Conservation (phyloP, 2,797 vertebrate species). For the Bryconaethiops microstoma region DNA sequence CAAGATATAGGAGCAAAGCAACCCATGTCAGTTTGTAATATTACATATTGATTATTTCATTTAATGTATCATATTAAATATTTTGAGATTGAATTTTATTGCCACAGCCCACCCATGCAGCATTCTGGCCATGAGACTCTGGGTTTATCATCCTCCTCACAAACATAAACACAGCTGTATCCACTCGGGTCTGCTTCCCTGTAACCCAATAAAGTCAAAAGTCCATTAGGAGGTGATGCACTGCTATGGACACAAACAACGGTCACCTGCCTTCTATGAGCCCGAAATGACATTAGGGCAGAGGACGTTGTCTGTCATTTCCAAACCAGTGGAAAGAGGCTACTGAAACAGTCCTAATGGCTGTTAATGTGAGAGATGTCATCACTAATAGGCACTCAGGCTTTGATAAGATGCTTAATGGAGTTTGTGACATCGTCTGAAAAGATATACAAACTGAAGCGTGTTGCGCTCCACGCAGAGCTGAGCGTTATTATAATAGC, state of each 20-base stretch:
- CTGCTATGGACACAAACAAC: constrained; percentile 39
- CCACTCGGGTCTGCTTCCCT: constrained; percentile 45
- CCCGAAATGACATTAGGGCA: constrained; percentile 61
- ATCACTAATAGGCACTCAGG: constrained; percentile 22
- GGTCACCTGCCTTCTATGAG: constrained; percentile 63
- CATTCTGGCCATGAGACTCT: too few species aligned
- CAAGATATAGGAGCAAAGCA: too few species aligned
- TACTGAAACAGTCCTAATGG: constrained; percentile 24
- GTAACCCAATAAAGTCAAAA: constrained; percentile 63
- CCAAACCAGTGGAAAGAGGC: constrained; percentile 36
- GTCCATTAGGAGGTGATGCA: constrained; percentile 58
- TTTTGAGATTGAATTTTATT: too few species aligned
- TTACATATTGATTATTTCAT: too few species aligned
- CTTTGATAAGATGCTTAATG: constrained; percentile 35
- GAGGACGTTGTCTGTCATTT: constrained; percentile 58
- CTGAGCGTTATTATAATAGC: neutral
- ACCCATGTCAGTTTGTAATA: too few species aligned
- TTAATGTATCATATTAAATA: too few species aligned
- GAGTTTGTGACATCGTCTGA: constrained; percentile 5
- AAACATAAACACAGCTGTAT: constrained; percentile 21
- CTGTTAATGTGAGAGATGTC: constrained; percentile 31
- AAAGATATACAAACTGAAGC: constrained; percentile 22
- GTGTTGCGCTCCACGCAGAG: neutral
- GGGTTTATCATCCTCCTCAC: neutral
- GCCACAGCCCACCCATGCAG: too few species aligned